A percentile compares a stretch with the other conserved stretches of the same genome.
Evolutionary conservation across 2,113 vertebrate genomes (phyloP).

Genomic region (Jacana jacana): DNA sequence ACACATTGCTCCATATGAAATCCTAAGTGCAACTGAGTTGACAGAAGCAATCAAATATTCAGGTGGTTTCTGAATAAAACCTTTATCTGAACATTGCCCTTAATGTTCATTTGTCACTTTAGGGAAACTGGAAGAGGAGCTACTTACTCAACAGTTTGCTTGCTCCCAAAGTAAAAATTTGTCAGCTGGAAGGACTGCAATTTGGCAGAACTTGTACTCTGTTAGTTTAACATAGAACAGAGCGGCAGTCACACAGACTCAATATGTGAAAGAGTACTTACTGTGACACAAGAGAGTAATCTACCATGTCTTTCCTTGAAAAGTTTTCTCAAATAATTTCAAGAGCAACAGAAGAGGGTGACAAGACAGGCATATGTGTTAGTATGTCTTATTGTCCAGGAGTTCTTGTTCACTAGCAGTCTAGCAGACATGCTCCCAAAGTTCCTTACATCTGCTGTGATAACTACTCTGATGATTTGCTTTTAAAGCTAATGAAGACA

Average conservation of each 20-base stretch:
- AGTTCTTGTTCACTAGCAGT: background rate
- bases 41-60: background rate
- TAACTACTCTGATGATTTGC: too few species aligned
- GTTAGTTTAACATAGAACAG: background rate
- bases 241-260: background rate
- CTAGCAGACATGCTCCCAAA: background rate
- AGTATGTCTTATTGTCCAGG: too few species aligned
- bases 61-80: background rate
- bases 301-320: background rate
- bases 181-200: background rate
- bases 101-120: background rate
- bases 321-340: background rate
- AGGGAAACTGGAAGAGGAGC: background rate
- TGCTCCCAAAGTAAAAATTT: background rate
- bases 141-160: background rate
- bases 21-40: background rate
- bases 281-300: background rate
- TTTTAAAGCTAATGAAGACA: too few species aligned
- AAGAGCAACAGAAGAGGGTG: background rate
- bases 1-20: background rate
- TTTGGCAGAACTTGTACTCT: background rate
- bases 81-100: background rate
- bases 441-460: background rate
- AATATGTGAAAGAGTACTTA: background rate
- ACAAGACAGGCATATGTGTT: background rate